Base-by-base conservation (phyloP, 2,113 vertebrate genomes). In the Morone saxatilis region DNA sequence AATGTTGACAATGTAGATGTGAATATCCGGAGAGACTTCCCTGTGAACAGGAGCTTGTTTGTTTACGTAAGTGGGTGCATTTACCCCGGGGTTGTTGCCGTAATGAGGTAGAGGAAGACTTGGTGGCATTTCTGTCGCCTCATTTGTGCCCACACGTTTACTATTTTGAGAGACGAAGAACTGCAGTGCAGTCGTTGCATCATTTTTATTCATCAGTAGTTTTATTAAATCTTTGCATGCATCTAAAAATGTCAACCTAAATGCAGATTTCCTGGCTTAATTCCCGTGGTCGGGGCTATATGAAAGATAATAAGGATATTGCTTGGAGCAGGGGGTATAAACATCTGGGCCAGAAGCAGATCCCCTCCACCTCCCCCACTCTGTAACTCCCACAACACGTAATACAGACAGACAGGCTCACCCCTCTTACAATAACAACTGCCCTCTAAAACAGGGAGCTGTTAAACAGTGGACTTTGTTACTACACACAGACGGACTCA, bases 271-370 rank as follows among this genome's bases (percentile, higher is more conserved):
- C 53, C 10, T 45, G 59, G 43, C 50, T 76, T 60, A 25, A 68
- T 38, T 54, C 41, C 48, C 25, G 48, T 56, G 45, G 38, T 60
- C 0, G 5, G 6, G 17, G 50, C 47, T 25, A 11, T 56, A 47
- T 80, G 51, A 81, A 67, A 62, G 84, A 87, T 88, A 77, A 89
- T 36, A 70, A 84, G 51, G 72, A 78, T 59, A 25, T 70, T 17
- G 36, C 41, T 71, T n/a, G 16, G n/a, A 62, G 79, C 36, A 31
- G 59, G 53, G 65, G 69, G 7, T 72, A 12, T 69, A 84, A 88
- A 84, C 87, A 92, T 88, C 88, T 93, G 80, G 88, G 62, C 61
- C 87, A 89, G 75, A 70, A 54, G 80, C 76, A 70, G 69, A 85
- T 75, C 63, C 71, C 69, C 53, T 25, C 47, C 73, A 25, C 80